Percentiles rank a stretch among this genome's conserved stretches.
These are phyloP conservation scores for Callocephalon fimbriatum DNA, from an alignment of 2,113 vertebrate genomes.

Conservation along the genomic window DNA sequence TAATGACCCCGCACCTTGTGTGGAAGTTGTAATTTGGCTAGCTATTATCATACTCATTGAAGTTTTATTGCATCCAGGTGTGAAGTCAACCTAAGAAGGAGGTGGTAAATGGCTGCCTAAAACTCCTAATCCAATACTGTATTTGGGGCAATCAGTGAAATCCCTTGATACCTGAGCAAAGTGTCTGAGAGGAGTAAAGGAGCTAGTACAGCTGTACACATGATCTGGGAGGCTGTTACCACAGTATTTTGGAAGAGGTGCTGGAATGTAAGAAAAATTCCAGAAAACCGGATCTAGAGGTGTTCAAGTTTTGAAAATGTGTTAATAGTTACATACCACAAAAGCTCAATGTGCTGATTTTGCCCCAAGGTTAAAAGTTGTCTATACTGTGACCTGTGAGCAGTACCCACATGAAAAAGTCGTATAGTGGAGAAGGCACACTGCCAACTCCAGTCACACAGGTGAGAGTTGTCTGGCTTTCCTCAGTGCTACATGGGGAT, in stretches of 20 bases:
- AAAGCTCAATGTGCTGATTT: background rate
- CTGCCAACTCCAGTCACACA: background rate
- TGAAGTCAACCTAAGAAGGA: background rate
- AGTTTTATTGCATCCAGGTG: background rate
- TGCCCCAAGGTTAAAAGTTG: background rate
- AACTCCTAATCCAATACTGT: background rate
- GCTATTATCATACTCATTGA: background rate
- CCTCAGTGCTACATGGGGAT: background rate
- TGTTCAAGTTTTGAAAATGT: background rate
- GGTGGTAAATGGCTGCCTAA: background rate
- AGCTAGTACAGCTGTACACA: background rate
- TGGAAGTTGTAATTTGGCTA: background rate
- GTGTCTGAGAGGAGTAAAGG: background rate
- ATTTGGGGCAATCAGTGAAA: background rate
- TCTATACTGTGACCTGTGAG: background rate
- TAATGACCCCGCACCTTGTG: background rate
- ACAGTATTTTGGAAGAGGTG: background rate
- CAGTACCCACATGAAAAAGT: background rate
- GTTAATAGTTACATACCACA: rapidly evolving
- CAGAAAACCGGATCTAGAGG: background rate
- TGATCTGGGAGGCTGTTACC: background rate
- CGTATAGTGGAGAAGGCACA: background rate
- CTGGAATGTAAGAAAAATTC: background rate
- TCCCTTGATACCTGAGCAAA: background rate
- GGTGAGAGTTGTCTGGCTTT: background rate